Conservation (phyloP, 2,113 vertebrate species). For the human region GRCh38 chr17:51029001-51029500, state of each 20-base stretch:
- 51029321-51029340: background rate
- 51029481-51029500: background rate
- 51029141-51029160: background rate
- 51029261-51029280: background rate
- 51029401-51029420: background rate
- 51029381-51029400: background rate
- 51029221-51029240: background rate
- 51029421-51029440: background rate
- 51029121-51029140: background rate
- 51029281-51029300: background rate
- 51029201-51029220: background rate
- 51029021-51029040: background rate
- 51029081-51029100: background rate
- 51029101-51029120: background rate
- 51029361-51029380: background rate
- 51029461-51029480: background rate
- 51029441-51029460: background rate
- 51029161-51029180: background rate
- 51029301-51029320: background rate
- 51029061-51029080: background rate
- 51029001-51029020: background rate
- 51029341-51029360: background rate
- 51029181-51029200: background rate
- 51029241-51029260: background rate
- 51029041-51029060: background rate